phyloP scores from a whole-genome alignment of 2,797 vertebrate genomes.

The Glossophaga mutica region DNA sequence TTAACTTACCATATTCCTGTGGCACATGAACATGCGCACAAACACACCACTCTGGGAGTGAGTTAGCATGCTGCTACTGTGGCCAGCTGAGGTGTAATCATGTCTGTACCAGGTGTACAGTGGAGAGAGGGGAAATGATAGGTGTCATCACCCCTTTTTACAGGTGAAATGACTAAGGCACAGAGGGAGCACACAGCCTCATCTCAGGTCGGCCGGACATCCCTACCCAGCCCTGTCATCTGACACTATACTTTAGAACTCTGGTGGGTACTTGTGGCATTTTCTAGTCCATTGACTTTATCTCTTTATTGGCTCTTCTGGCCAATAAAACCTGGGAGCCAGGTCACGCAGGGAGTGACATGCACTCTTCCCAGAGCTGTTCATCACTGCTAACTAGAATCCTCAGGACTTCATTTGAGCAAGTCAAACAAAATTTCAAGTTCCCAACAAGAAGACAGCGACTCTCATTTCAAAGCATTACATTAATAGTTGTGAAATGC shows the following conservation, averaged over 20 bases:
- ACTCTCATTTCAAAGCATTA: neutral
- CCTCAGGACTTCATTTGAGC: neutral
- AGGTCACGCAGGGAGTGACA: neutral
- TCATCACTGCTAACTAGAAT: neutral
- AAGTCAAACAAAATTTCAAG: neutral
- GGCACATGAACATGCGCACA: neutral
- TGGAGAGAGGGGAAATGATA: neutral
- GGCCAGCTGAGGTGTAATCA: neutral
- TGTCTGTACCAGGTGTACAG: neutral
- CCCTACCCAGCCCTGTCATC: neutral
- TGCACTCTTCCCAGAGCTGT: neutral
- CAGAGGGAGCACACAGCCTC: neutral
- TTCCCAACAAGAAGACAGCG: neutral
- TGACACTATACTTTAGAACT: neutral
- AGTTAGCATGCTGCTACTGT: neutral
- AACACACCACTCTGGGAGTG: neutral
- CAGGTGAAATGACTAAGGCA: neutral
- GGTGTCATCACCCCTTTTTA: neutral
- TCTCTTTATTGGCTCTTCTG: neutral
- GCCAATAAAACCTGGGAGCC: neutral
- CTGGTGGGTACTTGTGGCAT: neutral
- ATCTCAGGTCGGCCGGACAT: neutral
- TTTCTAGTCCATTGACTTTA: neutral
- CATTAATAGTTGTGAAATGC: neutral
- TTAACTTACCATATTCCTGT: neutral